Evolutionary conservation across 2,113 vertebrate genomes (phyloP).

Genomic region (Bothrops jararaca): DNA sequence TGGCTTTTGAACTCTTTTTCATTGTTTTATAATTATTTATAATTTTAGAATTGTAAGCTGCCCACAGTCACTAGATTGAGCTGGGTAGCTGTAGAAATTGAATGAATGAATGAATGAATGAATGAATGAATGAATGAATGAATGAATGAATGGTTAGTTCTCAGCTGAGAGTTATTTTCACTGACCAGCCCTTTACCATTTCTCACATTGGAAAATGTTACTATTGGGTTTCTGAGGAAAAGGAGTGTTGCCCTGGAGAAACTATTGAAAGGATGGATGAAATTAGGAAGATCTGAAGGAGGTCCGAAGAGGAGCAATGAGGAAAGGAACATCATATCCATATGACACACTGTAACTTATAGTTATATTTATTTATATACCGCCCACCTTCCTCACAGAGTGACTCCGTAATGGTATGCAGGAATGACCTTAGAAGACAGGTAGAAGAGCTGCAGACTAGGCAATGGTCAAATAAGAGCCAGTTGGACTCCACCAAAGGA

Average conservation of each 20-base stretch:
- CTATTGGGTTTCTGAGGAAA: background rate
- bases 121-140: too few species aligned
- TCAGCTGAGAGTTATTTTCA: background rate
- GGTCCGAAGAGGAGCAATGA: background rate
- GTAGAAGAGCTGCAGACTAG: background rate
- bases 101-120: too few species aligned
- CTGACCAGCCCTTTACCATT: background rate
- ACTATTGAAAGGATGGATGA: background rate
- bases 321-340: background rate
- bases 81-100: background rate
- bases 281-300: background rate
- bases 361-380: too few species aligned
- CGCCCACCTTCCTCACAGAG: too few species aligned
- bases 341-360: too few species aligned
- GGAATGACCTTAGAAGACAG: background rate
- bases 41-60: background rate
- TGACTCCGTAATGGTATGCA: background rate
- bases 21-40: background rate
- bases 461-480: background rate
- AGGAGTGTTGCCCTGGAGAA: background rate
- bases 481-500: background rate
- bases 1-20: background rate
- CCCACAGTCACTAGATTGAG: background rate
- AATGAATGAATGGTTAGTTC: background rate
- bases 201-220: background rate